Evolutionary conservation across 2,797 vertebrate genomes (phyloP), one percentile per base, ranked within the genome.

Genomic region (Oryzias sinensis): DNA sequence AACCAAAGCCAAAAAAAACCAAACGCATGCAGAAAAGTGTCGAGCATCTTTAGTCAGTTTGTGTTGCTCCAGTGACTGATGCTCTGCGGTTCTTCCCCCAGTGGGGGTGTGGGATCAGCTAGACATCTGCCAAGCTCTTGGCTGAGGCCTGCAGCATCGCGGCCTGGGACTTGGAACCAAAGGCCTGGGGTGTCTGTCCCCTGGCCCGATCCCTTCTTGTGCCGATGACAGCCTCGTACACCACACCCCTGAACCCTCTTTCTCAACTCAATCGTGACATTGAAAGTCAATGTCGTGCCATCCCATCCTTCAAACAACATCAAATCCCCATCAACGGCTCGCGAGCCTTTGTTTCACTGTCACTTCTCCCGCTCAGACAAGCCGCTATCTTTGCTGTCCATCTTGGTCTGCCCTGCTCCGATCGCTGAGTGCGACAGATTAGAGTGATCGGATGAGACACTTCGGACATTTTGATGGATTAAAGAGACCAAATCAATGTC

Each of bases 1-100:
- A 83, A 78, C 82, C 77, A 61, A 72, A 87, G 84, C 82, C 79
- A n/a, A n/a, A n/a, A n/a, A n/a, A n/a, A n/a, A n/a, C n/a, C 80
- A 87, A 89, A 89, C 77, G 76, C 85, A 84, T 82, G 90, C 90
- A 90, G 90, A 91, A 91, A 91, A 93, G 90, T 90, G 84, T 81
- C 88, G 88, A 88, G 84, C 87, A 89, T 90, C 87, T 91, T 86
- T 79, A 90, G 86, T 90, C 79, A 89, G 85, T 91, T 89, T 91
- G 83, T 88, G 88, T 81, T 77, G 89, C 89, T 87, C 79, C 80
- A 82, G 67, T 88, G 87, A 86, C 88, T 74, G 82, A 71, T 82
- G 56, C 77, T 81, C 79, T 83, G 72, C 77, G 80, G 72, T 79
- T 74, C 76, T 62, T 83, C 83, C 80, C 84, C 63, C 63, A 37